Base-by-base conservation (phyloP, 2,888 invertebrate genomes). In the Calameuta idolon region DNA sequence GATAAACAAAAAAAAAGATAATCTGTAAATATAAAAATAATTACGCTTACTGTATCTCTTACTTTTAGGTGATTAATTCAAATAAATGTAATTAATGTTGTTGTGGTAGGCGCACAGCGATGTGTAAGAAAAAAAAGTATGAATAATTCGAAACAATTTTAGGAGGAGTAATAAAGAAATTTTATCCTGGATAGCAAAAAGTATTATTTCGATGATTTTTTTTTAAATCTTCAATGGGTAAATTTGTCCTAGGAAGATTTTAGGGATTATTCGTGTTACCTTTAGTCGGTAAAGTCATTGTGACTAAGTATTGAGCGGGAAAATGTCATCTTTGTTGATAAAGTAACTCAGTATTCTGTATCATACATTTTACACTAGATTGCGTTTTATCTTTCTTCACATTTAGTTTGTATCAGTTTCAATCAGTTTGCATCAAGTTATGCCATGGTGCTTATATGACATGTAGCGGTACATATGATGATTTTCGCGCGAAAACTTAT, bases 1-100 rank as follows among this genome's bases (percentile, higher is more conserved):
- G 55, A 87, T 82, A 83, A 85, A 84, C 77, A 85, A 85, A 81
- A 83, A 83, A 85, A 86, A 86, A 85, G 85, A 89, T 87, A 88
- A 89, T 87, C 89, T 89, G 89, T 89, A 89, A 85, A 89, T 89
- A 89, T 89, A 91, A 89, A 90, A 89, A 91, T 90, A 91, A 91
- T 91, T 91, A 91, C 91, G 91, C 91, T 91, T 91, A 91, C 85
- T 91, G 90, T 91, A 91, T 90, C 91, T 90, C 90, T 90, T 91
- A 91, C 86, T 89, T 90, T 89, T 91, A 91, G 90, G 88, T 90
- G 88, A 90, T 89, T 90, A 90, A 91, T 89, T 89, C 87, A 55
- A 90, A 90, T 90, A 89, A 91, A 89, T 91, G 90, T 91, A 91
- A 90, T 91, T 91, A 90, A 90, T 91, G 90, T 91, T 90, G 90